A percentile compares a stretch with the other conserved stretches of the same genome.
These are phyloP conservation scores for Festucalex cinctus DNA, from an alignment of 2,113 vertebrate genomes.

Conservation along the genomic window DNA sequence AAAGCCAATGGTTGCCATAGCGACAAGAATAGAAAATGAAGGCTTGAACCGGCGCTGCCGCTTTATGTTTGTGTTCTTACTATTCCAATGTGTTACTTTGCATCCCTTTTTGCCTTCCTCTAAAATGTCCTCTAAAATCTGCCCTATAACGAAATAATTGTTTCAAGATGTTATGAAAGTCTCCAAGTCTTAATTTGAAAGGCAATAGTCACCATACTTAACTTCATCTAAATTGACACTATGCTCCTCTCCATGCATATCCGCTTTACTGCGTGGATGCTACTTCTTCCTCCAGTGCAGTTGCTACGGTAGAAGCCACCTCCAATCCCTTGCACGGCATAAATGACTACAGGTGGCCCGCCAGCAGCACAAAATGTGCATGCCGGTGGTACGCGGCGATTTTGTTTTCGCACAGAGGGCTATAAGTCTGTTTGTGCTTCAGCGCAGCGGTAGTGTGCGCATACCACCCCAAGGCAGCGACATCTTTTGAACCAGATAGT, in stretches of 20 bases:
- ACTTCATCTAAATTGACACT: no score
- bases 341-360: background rate
- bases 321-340: no score
- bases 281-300: no score
- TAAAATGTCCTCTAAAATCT: no score
- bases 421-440: background rate
- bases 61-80: conserved; percentile 49
- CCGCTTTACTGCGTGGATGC: no score
- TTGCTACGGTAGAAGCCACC: no score
- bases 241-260: no score
- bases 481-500: background rate
- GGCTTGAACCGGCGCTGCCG: conserved; percentile 36
- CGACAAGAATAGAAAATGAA: conserved; percentile 50
- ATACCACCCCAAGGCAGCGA: background rate
- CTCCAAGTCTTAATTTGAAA: no score
- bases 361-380: background rate
- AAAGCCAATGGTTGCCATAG: conserved; percentile 65
- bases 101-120: conserved; percentile 13
- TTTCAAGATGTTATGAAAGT: no score
- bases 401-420: background rate
- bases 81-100: conserved; percentile 33
- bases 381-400: background rate
- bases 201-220: no score
- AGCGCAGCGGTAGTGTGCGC: background rate
- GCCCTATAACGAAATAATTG: no score